phyloP scores from a whole-genome alignment of 2,113 vertebrate species.

The Willisornis vidua region DNA sequence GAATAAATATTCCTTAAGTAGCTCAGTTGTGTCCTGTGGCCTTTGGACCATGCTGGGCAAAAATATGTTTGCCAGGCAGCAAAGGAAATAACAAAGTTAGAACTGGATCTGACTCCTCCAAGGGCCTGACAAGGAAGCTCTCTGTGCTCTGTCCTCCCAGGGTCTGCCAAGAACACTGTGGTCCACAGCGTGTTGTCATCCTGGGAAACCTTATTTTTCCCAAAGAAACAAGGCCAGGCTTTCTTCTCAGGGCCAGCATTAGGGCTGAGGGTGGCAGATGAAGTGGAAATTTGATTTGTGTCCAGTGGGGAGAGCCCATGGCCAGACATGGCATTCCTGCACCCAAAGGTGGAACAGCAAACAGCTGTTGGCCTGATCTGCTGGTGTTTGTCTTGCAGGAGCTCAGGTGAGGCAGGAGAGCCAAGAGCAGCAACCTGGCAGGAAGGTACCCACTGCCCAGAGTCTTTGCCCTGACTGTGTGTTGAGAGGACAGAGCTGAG shows the following conservation, averaged over 20 bases:
- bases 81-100: slow-evolving; percentile 21
- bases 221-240: not conserved
- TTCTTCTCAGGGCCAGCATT: not conserved
- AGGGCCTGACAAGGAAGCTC: slow-evolving; percentile 29
- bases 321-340: not conserved
- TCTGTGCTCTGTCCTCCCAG: not conserved
- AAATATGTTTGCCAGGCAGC: not conserved
- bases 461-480: not conserved
- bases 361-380: not conserved
- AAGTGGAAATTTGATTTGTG: not conserved
- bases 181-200: not conserved
- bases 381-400: slow-evolving; percentile 35
- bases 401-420: not conserved
- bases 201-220: not conserved
- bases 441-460: slow-evolving; percentile 42
- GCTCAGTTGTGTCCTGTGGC: not conserved
- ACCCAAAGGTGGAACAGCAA: not conserved
- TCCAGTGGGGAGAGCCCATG: not conserved
- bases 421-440: slow-evolving; percentile 40
- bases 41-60: not conserved
- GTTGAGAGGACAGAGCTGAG: not conserved
- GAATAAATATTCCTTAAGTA: not conserved
- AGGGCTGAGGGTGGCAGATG: not conserved
- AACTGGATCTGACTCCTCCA: not conserved
- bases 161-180: not conserved